A percentile compares a stretch with the other conserved stretches of the same genome.
phyloP scores from a whole-genome alignment of 2,797 vertebrate species.

The Liasis olivaceus region DNA sequence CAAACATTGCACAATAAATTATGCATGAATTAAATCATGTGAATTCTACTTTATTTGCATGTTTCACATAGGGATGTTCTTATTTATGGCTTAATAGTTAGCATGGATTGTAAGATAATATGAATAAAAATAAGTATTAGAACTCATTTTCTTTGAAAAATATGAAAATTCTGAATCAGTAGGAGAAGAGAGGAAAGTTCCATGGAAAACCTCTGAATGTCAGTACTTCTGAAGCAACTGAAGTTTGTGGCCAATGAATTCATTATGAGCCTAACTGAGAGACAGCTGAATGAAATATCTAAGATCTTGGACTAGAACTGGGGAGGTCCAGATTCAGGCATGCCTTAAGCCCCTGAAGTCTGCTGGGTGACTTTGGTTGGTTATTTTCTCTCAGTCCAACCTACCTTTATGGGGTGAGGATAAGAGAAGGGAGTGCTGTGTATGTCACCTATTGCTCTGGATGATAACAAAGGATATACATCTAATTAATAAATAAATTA shows the following conservation, averaged over 20 bases:
- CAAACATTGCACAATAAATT: background rate
- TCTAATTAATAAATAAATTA: background rate
- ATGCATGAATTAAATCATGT: background rate
- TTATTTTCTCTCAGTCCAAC: background rate
- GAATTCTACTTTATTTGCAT: background rate
- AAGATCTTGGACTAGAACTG: background rate
- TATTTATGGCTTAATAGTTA: background rate
- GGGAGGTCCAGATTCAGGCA: background rate
- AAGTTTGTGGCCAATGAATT: background rate
- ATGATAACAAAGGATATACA: background rate
- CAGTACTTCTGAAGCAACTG: background rate
- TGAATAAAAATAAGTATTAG: background rate
- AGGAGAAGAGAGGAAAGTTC: background rate
- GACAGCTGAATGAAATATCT: background rate
- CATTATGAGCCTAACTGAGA: background rate
- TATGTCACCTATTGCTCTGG: background rate
- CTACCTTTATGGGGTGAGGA: background rate
- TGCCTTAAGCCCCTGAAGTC: background rate
- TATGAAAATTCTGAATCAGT: background rate
- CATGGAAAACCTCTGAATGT: background rate
- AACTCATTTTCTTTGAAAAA: background rate
- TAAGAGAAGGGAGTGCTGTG: background rate
- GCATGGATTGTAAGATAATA: background rate
- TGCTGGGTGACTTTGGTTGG: background rate
- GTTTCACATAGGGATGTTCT: background rate